Evolutionary conservation across 2,797 vertebrate genomes (phyloP).

Genomic region (Acanthurus lineatus): DNA sequence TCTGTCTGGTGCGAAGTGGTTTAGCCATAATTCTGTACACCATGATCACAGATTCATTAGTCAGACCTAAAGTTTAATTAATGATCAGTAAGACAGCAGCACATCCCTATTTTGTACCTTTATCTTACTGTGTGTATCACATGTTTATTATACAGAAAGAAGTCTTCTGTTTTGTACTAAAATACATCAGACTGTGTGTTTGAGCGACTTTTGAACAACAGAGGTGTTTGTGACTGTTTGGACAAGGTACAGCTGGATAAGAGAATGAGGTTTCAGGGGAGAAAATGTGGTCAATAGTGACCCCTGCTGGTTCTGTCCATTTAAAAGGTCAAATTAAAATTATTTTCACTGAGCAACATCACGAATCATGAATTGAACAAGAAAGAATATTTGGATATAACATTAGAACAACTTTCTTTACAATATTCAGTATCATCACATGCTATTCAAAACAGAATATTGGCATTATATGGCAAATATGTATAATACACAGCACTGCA

Average conservation of each 20-base stretch:
- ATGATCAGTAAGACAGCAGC: background rate
- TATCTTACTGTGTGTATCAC: background rate
- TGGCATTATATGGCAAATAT: background rate
- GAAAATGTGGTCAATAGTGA: background rate
- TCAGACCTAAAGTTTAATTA: background rate
- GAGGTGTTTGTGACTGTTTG: background rate
- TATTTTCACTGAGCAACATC: background rate
- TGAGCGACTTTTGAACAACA: background rate
- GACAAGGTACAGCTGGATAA: background rate
- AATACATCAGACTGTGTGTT: constrained; percentile 4
- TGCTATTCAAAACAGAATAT: background rate
- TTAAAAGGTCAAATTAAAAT: background rate
- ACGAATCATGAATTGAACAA: background rate
- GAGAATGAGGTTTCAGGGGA: background rate
- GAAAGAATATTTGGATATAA: background rate
- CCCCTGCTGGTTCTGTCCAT: constrained; percentile 14
- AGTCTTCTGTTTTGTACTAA: background rate
- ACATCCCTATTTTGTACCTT: background rate
- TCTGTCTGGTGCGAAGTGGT: background rate
- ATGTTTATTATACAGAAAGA: constrained; percentile 7
- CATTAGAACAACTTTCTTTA: background rate
- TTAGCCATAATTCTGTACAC: background rate
- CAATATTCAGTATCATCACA: background rate
- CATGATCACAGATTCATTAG: background rate
- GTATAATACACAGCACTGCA: constrained; percentile 4